These are phyloP conservation scores for Neodon shergylaensis DNA, from an alignment of 2,113 vertebrate species.

Conservation along the genomic window DNA sequence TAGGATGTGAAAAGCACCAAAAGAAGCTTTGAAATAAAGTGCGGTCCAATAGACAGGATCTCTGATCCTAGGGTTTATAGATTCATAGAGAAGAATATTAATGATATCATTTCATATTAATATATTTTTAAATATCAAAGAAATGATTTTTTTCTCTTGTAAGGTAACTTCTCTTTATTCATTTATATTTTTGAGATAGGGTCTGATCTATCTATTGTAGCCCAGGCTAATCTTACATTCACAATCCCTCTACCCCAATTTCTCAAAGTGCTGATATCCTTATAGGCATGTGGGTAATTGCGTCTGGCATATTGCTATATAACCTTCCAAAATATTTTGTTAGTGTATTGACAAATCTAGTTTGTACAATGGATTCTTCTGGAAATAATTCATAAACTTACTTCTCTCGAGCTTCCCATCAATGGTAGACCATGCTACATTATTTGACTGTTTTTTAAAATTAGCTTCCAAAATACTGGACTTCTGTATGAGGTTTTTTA, in stretches of 20 bases:
- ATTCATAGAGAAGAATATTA: not conserved
- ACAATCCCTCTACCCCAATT: not conserved
- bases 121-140: constrained; percentile 34
- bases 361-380: not conserved
- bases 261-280: not conserved
- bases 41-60: not conserved
- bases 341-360: constrained; percentile 18
- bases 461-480: not conserved
- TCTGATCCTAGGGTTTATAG: constrained; percentile 23
- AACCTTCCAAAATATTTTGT: not conserved
- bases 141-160: not conserved
- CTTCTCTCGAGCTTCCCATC: not conserved
- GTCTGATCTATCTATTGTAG: not conserved
- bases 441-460: not conserved
- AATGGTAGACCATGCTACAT: not conserved
- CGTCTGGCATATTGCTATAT: not conserved
- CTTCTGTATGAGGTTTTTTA: not conserved
- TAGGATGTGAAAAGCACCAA: not conserved
- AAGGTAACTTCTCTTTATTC: not conserved
- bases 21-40: not conserved
- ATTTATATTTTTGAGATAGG: not conserved
- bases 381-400: not conserved
- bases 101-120: not conserved
- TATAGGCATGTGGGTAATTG: no score
- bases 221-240: no score